Conservation (phyloP, 2,113 vertebrate genomes). For the Apus apus region DNA sequence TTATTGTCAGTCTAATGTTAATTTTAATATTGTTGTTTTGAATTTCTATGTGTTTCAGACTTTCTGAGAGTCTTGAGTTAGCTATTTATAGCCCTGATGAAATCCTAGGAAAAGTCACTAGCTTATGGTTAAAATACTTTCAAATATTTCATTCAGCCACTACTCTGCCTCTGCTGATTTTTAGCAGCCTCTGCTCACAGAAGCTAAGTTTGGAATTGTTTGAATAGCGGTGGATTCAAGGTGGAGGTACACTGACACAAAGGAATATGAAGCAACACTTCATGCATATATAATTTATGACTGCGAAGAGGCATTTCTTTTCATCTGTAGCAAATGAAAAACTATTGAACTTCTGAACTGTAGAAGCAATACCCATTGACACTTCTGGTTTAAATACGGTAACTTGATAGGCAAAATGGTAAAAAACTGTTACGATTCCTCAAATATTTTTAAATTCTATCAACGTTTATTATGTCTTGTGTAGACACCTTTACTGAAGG, state of each 20-base stretch:
- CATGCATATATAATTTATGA: background rate
- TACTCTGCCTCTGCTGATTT: background rate
- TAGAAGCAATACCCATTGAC: background rate
- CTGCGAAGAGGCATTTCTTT: background rate
- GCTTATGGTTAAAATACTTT: background rate
- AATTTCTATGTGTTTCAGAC: background rate
- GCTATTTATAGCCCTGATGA: background rate
- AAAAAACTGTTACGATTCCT: background rate
- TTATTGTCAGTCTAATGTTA: background rate
- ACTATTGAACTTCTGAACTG: background rate
- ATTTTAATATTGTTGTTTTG: background rate
- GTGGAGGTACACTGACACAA: background rate
- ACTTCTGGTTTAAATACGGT: background rate
- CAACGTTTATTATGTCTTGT: background rate
- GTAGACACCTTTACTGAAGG: background rate
- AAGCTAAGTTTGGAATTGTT: background rate
- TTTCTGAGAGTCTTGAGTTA: background rate
- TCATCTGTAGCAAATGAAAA: background rate
- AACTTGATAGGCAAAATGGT: background rate
- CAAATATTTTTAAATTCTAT: background rate
- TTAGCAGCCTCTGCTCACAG: background rate
- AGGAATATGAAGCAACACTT: background rate
- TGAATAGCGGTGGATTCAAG: background rate
- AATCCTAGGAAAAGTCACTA: background rate
- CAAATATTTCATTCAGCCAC: background rate